These are phyloP conservation scores for Aleiodes leptofemur DNA, from an alignment of 2,888 invertebrate species.

Conservation along the genomic window DNA sequence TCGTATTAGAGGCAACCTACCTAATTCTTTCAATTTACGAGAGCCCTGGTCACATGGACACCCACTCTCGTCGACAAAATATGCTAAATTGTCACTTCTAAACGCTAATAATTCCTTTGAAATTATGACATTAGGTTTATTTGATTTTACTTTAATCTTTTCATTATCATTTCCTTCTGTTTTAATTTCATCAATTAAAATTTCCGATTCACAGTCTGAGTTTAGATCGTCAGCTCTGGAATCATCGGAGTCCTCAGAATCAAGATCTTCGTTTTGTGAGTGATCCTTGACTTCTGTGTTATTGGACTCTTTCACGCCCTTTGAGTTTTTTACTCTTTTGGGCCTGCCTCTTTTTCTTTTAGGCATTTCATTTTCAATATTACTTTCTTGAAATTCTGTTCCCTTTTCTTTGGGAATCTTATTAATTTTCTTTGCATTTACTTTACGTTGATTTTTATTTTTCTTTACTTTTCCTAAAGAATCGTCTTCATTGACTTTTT, in stretches of 20 bases:
- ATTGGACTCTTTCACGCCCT: not conserved
- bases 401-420: no score
- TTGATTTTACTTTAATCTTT: not conserved
- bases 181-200: not conserved
- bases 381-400: not conserved
- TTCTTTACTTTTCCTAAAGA: no score
- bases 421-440: no score
- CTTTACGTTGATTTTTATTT: no score
- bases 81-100: not conserved
- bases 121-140: not conserved
- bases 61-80: slow-evolving; percentile 21
- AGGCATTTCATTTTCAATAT: not conserved
- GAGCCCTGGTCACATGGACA: no score
- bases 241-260: not conserved
- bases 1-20: no score
- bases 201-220: not conserved
- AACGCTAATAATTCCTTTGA: slow-evolving; percentile 27
- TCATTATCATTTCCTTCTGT: not conserved
- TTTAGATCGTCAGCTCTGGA: not conserved
- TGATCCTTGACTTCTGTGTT: not conserved
- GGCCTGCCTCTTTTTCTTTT: not conserved
- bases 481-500: not conserved
- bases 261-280: not conserved
- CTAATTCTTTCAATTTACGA: no score
- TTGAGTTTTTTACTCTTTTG: not conserved